Conservation (phyloP, 2,888 invertebrate species). For the Macrosiphum euphorbiae region DNA sequence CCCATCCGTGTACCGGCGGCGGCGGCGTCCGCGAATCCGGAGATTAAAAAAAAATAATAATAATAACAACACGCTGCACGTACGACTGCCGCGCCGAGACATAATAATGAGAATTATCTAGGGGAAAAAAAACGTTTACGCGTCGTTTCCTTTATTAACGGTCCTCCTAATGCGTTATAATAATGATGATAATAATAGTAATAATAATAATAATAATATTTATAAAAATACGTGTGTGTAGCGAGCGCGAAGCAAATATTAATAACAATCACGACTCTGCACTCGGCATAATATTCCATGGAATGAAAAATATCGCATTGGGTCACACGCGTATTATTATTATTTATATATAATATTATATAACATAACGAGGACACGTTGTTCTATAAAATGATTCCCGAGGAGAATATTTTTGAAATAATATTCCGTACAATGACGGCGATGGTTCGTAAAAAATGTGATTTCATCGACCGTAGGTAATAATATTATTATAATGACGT, state of each 20-base stretch:
- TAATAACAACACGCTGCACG: not conserved
- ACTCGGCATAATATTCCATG: not conserved
- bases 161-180: not conserved
- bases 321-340: not conserved
- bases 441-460: not conserved
- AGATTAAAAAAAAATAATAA: conserved; percentile 27
- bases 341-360: not conserved
- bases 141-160: conserved; percentile 16
- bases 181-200: conserved; percentile 10
- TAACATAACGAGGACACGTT: not conserved
- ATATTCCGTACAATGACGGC: not conserved
- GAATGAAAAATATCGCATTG: not conserved
- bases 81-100: conserved; percentile 19
- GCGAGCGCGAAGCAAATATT: not conserved
- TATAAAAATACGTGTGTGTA: conserved; percentile 1
- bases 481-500: not conserved
- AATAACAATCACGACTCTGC: conserved; percentile 1
- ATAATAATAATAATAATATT: not conserved
- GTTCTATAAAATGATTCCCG: not conserved
- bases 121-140: not conserved
- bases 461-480: not conserved
- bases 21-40: not conserved
- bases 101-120: conserved; percentile 5
- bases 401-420: not conserved
- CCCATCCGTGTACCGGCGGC: not conserved